Percentiles rank a stretch among this genome's conserved stretches.
These are phyloP conservation scores for Apodemus agrarius DNA, from an alignment of 2,797 vertebrate species.

Conservation along the genomic window DNA sequence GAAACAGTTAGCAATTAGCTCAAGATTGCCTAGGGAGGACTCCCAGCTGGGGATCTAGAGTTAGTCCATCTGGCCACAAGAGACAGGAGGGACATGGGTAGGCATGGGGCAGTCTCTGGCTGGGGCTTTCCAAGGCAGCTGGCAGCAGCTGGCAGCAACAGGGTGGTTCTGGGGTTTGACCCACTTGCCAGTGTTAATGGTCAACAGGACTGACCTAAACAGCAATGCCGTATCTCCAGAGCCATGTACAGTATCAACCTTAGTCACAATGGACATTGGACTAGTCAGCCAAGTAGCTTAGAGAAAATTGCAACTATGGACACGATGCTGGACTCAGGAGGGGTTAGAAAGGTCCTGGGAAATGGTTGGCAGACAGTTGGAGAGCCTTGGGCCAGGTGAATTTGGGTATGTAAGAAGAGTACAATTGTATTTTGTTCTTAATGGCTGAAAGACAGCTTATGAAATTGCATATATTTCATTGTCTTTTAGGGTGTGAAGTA, in stretches of 20 bases:
- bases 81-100: not conserved
- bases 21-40: not conserved
- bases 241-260: not conserved
- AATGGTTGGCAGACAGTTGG: slow-evolving; percentile 73
- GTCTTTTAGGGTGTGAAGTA: slow-evolving; percentile 57
- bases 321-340: slow-evolving; percentile 43
- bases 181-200: not conserved
- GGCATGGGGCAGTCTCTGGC: fast-evolving
- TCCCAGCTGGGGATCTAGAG: not conserved
- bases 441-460: slow-evolving; percentile 39
- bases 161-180: not conserved
- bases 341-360: not conserved
- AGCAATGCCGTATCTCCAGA: not conserved
- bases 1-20: not conserved
- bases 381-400: slow-evolving; percentile 40
- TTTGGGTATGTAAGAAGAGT: not conserved
- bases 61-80: not conserved
- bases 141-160: fast-evolving
- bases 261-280: not conserved
- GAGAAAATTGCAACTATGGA: not conserved
- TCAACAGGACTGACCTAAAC: not conserved
- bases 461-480: slow-evolving; percentile 73
- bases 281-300: slow-evolving; percentile 20
- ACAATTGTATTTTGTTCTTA: slow-evolving; percentile 54
- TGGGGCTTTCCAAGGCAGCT: not conserved